Base-by-base conservation (phyloP, 2,113 vertebrate species). In the Microcebus ravelobensis region DNA sequence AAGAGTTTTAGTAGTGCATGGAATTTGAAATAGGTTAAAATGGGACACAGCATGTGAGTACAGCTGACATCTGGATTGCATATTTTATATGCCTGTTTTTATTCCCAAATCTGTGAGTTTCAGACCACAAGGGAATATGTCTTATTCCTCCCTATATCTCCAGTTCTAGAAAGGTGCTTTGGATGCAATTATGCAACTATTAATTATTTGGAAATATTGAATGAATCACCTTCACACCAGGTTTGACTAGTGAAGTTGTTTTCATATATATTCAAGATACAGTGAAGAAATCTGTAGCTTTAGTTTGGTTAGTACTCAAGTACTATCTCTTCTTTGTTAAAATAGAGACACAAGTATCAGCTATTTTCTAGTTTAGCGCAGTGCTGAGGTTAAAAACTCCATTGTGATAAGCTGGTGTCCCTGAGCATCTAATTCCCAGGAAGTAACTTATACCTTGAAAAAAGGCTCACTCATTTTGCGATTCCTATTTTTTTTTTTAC, bases 381-480 rank as follows among this genome's bases (percentile, higher is more conserved):
- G 31, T 84, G 23, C 70, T 83, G 52, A 71, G 61, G 65, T 90
- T 92, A 81, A 90, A 97, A 95, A 83, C 39, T 70, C 65, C 74
- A 71, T 74, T 84, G 55, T 94, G 68, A 83, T 87, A 83, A 92
- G 31, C 57, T 55, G 45, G 45, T 90, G 57, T 84, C 34, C 85
- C 57, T 91, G 76, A 90, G 63, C 63, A 95, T 94, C 57, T 76
- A 80, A 93, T 91, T 94, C 57, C 31, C n/a, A 82, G 81, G 68
- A 88, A 96, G 31, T 71, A 71, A 93, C 90, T 96, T 96, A 79
- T 31, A 71, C 89, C 61, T 80, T 91, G 79, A 92, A 93, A 93
- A 97, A 83, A 84, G 79, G 31, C 63, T 55, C 25, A 7, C 34
- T 93, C 77, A 23, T 82, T 94, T 93, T 90, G 31, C 52, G 70